Conservation (phyloP, 1,140 invertebrate genomes). For the Tetranychus urticae region DNA sequence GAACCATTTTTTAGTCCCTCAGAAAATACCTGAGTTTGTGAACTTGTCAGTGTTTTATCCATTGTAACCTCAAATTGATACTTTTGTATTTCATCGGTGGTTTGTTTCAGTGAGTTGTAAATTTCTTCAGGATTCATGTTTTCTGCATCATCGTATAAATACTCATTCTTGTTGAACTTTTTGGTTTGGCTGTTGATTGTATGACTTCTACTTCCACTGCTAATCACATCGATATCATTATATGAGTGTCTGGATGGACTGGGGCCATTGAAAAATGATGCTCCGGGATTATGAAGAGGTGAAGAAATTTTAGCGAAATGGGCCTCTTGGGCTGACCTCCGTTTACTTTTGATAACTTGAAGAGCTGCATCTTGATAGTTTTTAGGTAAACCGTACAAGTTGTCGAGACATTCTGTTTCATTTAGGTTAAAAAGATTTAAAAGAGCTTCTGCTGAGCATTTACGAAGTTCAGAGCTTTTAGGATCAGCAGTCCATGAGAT, state of each 20-base stretch:
- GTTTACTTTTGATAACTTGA: conserved; percentile 53
- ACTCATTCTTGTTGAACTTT: conserved; percentile 10
- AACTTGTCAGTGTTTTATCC: not conserved
- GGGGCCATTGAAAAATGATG: not conserved
- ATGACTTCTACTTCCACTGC: not conserved
- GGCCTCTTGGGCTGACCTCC: conserved; percentile 21
- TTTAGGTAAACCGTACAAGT: conserved; percentile 54
- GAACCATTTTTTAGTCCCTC: not conserved
- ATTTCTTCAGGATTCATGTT: conserved; percentile 61
- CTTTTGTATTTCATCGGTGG: conserved; percentile 77
- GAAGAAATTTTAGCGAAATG: not conserved
- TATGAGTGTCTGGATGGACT: not conserved
- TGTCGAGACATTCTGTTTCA: conserved; percentile 54
- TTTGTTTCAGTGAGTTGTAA: conserved; percentile 50
- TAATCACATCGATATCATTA: no score
- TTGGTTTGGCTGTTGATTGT: conserved; percentile 18
- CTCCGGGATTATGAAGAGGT: no score
- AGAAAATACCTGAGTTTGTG: not conserved
- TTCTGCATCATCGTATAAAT: conserved; percentile 29
- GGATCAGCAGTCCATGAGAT: conserved; percentile 29
- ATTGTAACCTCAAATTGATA: conserved; percentile 34
- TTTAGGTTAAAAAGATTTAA: conserved; percentile 71
- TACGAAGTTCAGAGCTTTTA: conserved; percentile 42
- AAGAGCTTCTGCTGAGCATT: conserved; percentile 46
- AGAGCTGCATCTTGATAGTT: conserved; percentile 51